Evolutionary conservation across 2,888 invertebrate genomes (phyloP), one percentile per base, ranked within the genome.

Genomic region (Phorcus lineatus): DNA sequence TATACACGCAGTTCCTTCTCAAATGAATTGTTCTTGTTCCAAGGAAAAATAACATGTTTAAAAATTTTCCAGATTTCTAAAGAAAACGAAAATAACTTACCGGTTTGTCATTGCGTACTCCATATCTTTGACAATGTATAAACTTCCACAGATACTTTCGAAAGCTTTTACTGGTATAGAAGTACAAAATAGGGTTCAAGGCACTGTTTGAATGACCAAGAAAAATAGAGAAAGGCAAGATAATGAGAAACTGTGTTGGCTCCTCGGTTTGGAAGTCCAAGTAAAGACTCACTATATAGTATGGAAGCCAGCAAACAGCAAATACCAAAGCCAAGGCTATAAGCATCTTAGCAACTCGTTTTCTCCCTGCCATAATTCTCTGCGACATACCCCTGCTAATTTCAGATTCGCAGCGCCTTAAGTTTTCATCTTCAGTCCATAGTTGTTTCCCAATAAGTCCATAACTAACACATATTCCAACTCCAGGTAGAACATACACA

Each of bases 261-360:
- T 82, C 81, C 9, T 88, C 83, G 13, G 86, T 86, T 77, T 88
- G 86, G 74, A 95, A 94, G 89, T 96, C 96, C 7, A 95, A 92
- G 77, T 96, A 93, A 19, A 96, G 94, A 88, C 95, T 95, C 31
- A 96, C 93, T 74, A 96, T 95, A 92, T 96, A 96, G 94, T 96
- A 96, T 0, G 96, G 96, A 67, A 96, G 93, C 96, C 96, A 96
- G 93, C 96, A 96, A 4, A 95, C 91, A 0, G 96, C 96, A 89
- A 96, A 96, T 28, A 96, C 94, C 1, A 96, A 94, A 0, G 96
- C 96, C 17, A 96, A 93, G 0, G 96, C 94, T 0, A 96, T 94
- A 22, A 96, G 94, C 85, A 96, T 96, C 94, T 96, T 95, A 0
- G 96, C 96, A 13, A 96, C 96, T 54, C 96, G 94, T 90, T 95